Base-by-base conservation (phyloP, 1,140 invertebrate genomes). In the Sesamia nonagrioides region DNA sequence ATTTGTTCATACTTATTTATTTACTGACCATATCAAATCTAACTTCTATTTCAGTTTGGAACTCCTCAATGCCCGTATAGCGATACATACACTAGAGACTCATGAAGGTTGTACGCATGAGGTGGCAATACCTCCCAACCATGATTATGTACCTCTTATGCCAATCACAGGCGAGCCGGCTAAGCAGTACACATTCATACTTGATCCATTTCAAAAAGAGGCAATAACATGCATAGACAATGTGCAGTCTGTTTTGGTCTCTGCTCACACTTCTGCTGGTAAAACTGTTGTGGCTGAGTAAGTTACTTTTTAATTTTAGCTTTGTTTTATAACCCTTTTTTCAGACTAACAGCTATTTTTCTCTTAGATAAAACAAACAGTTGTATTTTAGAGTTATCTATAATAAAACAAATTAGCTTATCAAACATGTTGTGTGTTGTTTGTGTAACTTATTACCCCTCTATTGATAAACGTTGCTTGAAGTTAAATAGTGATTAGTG, bases 281-380 rank as follows among this genome's bases (percentile, higher is more conserved):
- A 99, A 99, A 97, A 99, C 99, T 66, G 99, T 99, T 21, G 98
- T 99, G 48, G 99, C 99, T 42, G 98, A 99, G 97, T 99, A 97
- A 96, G 98, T 97, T 88, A 83, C 27, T n/a, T 60, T 99, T 97
- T 99, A 97, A 96, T 84, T 21, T 18, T 52, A 78, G 71, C 66
- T 77, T 52, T 52, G 58, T 60, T 79, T 17, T 45, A 11, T 21
- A 17, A 71, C 2, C 17, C 21, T 21, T 40, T 37, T 60, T 40
- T 40, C 6, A 40, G 6, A 8, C 6, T 6, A 1, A 27, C 56
- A 58, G 8, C 18, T 58, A 13, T 0, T 63, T 17, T 42, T 40
- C 18, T 7, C 4, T 40, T 18, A n/a, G 7, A 63, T 17, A 63
- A 18, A 7, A 21, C 8, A 17, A 61, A 37, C 27, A 27, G n/a